These are phyloP conservation scores for Popillia japonica DNA, from an alignment of 1,140 invertebrate species.

Conservation along the genomic window DNA sequence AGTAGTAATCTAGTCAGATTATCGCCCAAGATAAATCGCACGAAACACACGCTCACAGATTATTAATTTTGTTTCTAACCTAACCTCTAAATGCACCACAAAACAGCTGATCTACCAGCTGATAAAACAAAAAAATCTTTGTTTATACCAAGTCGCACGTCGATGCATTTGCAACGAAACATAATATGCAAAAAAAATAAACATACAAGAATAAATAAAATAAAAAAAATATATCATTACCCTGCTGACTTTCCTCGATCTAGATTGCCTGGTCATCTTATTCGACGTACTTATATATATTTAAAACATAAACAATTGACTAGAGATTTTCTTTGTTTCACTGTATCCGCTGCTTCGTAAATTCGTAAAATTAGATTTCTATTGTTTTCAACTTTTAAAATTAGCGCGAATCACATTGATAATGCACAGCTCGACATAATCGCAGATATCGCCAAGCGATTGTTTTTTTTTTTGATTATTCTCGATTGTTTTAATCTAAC, in stretches of 20 bases:
- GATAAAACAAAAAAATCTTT: background rate
- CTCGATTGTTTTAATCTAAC: background rate
- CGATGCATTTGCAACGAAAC: background rate
- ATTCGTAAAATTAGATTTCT: background rate
- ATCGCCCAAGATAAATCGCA: too few species aligned
- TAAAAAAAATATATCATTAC: slow-evolving; percentile 41
- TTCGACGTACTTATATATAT: background rate
- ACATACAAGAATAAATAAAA: background rate
- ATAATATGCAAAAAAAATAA: background rate
- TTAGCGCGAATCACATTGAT: background rate
- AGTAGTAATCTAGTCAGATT: too few species aligned
- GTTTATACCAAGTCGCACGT: background rate
- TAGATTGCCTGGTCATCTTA: slow-evolving; percentile 46
- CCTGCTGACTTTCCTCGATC: slow-evolving; percentile 52
- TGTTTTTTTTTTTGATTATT: background rate
- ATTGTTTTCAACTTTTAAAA: background rate
- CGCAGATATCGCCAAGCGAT: background rate
- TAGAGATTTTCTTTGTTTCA: background rate
- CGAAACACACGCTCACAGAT: too few species aligned
- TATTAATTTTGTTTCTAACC: too few species aligned
- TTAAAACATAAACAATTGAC: background rate
- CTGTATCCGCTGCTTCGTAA: background rate
- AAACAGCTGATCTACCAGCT: background rate
- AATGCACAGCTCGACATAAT: background rate
- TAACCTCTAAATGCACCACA: background rate